Conservation (phyloP, 2,797 vertebrate genomes). For the Myotis vivesi region DNA sequence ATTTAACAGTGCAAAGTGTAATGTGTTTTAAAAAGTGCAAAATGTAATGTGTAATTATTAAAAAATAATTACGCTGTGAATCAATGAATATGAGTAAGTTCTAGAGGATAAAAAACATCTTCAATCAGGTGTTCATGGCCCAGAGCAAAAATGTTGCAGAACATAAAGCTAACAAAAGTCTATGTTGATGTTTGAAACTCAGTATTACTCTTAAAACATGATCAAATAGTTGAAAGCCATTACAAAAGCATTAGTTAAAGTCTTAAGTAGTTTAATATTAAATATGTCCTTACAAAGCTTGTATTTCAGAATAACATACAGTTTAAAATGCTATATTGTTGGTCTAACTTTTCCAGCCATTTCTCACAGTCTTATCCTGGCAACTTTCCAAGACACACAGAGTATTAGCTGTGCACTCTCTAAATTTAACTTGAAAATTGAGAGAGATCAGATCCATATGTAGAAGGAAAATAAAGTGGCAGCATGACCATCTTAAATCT, state of each 20-base stretch:
- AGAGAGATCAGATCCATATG: conserved; percentile 66
- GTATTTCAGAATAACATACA: background rate
- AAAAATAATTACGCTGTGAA: background rate
- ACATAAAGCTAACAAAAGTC: conserved; percentile 46
- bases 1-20: background rate
- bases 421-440: conserved; percentile 69
- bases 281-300: conserved; percentile 55
- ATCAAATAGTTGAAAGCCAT: conserved; percentile 35
- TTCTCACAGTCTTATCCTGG: conserved; percentile 57
- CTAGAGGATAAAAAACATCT: background rate
- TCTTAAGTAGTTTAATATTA: conserved; percentile 38
- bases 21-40: background rate
- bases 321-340: conserved; percentile 44
- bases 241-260: conserved; percentile 12
- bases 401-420: conserved; percentile 64
- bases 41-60: background rate
- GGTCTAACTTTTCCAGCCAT: conserved; percentile 18
- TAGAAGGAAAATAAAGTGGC: conserved; percentile 64
- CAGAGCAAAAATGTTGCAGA: background rate
- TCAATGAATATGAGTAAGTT: background rate
- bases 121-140: background rate
- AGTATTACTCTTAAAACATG: conserved; percentile 42
- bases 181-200: conserved; percentile 35
- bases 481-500: conserved; percentile 34
- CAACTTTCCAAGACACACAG: conserved; percentile 70